Percentiles rank a stretch among this genome's conserved stretches.
phyloP scores from a whole-genome alignment of 2,888 invertebrate genomes.

The Phengaris arion region DNA sequence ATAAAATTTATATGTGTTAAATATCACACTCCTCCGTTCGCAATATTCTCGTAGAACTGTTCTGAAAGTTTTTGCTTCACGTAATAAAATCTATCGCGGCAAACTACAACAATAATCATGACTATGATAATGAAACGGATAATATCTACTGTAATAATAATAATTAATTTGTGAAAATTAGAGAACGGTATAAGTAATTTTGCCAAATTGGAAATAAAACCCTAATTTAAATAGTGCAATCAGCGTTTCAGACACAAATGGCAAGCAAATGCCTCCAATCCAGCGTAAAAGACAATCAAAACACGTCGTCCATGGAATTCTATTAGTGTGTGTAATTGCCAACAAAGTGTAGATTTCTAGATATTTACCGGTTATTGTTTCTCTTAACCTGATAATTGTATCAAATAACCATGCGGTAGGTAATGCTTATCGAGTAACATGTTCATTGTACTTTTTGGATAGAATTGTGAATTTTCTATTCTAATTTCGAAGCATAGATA shows the following conservation, averaged over 20 bases:
- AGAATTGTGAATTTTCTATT: too few species aligned
- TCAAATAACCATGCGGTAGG: neutral
- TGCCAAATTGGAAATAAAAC: neutral
- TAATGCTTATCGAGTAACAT: too few species aligned
- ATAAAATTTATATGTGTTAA: neutral
- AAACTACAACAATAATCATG: slow-evolving; percentile 2
- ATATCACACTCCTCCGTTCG: neutral
- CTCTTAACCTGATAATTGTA: neutral
- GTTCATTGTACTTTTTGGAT: too few species aligned
- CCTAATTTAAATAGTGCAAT: slow-evolving; percentile 2
- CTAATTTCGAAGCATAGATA: too few species aligned
- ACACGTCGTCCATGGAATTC: neutral
- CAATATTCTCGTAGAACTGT: too few species aligned
- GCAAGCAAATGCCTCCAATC: neutral
- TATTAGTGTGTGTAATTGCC: neutral
- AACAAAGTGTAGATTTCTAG: neutral
- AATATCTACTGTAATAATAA: neutral
- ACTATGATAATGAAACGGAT: neutral
- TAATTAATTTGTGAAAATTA: neutral
- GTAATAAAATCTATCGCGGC: neutral
- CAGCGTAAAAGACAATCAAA: slow-evolving; percentile 4
- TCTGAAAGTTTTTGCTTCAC: too few species aligned
- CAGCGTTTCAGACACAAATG: neutral
- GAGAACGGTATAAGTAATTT: neutral
- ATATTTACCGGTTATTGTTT: neutral